Conservation (phyloP, 2,113 vertebrate species). For the Paedocypris sp. region DNA sequence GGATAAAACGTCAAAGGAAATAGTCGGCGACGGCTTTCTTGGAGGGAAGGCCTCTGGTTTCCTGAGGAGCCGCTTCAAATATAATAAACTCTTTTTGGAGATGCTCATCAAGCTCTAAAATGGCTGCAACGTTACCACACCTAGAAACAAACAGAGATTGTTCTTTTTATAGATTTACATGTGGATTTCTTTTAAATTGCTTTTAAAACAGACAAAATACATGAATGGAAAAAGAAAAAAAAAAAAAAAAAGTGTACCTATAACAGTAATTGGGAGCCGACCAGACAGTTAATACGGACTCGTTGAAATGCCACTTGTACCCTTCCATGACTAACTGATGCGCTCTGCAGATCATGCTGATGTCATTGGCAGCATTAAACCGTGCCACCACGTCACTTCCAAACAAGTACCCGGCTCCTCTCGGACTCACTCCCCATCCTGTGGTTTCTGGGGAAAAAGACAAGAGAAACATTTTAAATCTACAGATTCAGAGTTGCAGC, state of each 20-base stretch:
- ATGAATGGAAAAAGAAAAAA: neutral
- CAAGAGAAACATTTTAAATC: neutral
- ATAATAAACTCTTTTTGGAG: slow-evolving; percentile 95
- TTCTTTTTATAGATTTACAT: no score
- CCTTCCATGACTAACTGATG: slow-evolving; percentile 96
- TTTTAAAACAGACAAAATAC: neutral
- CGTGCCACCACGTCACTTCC: slow-evolving; percentile 91
- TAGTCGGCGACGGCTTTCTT: slow-evolving; percentile 95
- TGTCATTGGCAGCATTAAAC: slow-evolving; percentile 89
- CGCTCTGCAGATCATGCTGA: slow-evolving; percentile 92
- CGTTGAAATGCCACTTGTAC: slow-evolving; percentile 96
- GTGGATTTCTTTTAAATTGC: neutral
- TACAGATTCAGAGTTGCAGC: neutral
- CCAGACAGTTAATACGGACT: slow-evolving; percentile 92
- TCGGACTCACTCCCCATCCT: slow-evolving; percentile 87
- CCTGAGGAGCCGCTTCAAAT: slow-evolving; percentile 90
- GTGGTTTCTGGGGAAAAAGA: slow-evolving; percentile 70
- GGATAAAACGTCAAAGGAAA: slow-evolving; percentile 92
- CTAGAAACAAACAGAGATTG: slow-evolving; percentile 49
- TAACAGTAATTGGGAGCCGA: slow-evolving; percentile 95
- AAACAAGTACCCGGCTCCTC: slow-evolving; percentile 86
- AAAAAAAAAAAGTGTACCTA: slow-evolving; percentile 62
- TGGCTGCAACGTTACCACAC: slow-evolving; percentile 93
- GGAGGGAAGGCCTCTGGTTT: slow-evolving; percentile 89
- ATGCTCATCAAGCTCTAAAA: slow-evolving; percentile 92